Evolutionary conservation across 2,113 vertebrate species (phyloP).

Genomic region (Myotis davidii): DNA sequence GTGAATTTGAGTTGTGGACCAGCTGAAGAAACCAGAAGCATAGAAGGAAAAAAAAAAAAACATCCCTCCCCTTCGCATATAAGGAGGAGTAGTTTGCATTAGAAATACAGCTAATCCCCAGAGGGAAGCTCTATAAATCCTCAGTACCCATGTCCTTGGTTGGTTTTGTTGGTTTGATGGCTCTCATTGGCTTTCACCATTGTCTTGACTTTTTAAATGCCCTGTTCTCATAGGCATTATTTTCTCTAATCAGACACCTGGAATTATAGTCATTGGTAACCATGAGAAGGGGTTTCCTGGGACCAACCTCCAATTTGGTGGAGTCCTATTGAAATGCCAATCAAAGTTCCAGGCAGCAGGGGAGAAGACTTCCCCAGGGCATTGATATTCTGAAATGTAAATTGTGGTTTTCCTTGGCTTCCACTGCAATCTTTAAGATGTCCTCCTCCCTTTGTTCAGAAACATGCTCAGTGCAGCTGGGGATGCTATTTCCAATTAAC

Average conservation of each 20-base stretch:
- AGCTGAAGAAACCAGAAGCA: neutral
- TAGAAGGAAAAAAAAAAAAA: neutral
- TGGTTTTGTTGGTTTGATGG: neutral
- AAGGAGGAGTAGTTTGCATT: neutral
- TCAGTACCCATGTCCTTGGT: neutral
- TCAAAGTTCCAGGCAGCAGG: conserved; percentile 63
- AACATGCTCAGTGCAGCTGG: conserved; percentile 78
- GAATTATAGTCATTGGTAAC: conserved; percentile 70
- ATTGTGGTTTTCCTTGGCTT: conserved; percentile 81
- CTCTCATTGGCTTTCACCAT: neutral
- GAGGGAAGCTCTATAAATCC: neutral
- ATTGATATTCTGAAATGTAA: conserved; percentile 81
- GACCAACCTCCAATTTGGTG: conserved; percentile 65
- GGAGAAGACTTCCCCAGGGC: conserved; percentile 62
- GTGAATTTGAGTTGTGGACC: neutral
- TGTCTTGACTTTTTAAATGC: conserved; percentile 50
- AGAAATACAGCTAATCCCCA: neutral
- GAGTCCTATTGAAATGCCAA: conserved; percentile 75
- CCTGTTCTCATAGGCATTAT: conserved; percentile 45
- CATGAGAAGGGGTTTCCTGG: conserved; percentile 58
- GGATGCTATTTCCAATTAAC: conserved; percentile 78
- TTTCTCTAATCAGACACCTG: conserved; percentile 59
- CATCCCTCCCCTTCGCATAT: neutral
- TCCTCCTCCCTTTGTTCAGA: conserved; percentile 76
- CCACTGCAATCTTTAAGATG: conserved; percentile 70